Percentiles rank a stretch among this genome's conserved stretches.
These are phyloP conservation scores for Ageneiosus marmoratus DNA, from an alignment of 2,113 vertebrate genomes.

Conservation along the genomic window DNA sequence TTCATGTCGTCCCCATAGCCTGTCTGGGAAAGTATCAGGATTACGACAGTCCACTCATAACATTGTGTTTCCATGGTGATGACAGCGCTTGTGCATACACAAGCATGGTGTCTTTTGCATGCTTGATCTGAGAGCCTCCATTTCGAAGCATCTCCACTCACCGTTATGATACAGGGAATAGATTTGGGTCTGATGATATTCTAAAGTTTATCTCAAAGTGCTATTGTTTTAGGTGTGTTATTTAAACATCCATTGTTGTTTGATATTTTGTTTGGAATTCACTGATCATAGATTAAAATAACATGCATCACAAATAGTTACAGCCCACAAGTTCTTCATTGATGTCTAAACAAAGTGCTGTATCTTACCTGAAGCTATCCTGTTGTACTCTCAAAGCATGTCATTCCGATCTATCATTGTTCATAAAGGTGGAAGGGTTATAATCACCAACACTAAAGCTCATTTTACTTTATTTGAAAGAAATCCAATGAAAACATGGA, in stretches of 20 bases:
- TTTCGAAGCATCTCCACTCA: conserved; percentile 26
- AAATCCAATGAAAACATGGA: conserved; percentile 39
- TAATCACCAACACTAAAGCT: background rate
- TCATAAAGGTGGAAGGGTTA: conserved; percentile 13
- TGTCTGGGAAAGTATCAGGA: conserved; percentile 9
- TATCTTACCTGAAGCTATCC: background rate
- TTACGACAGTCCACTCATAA: background rate
- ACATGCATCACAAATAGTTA: background rate
- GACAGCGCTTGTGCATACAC: conserved; percentile 8
- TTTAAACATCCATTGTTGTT: conserved; percentile 23
- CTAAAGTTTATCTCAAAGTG: background rate
- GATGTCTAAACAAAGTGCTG: background rate
- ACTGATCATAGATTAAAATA: background rate
- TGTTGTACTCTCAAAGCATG: background rate
- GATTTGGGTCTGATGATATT: conserved; percentile 14
- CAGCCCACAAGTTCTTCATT: background rate
- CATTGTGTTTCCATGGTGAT: conserved; percentile 19
- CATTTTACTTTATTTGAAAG: background rate
- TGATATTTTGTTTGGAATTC: background rate
- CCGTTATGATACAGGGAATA: conserved; percentile 15
- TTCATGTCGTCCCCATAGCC: background rate
- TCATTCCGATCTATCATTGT: background rate
- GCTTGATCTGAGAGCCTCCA: background rate
- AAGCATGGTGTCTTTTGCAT: conserved; percentile 16
- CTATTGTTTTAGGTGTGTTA: conserved; percentile 10